These are phyloP conservation scores for Selenia dentaria DNA, from an alignment of 2,888 invertebrate genomes.

Conservation along the genomic window DNA sequence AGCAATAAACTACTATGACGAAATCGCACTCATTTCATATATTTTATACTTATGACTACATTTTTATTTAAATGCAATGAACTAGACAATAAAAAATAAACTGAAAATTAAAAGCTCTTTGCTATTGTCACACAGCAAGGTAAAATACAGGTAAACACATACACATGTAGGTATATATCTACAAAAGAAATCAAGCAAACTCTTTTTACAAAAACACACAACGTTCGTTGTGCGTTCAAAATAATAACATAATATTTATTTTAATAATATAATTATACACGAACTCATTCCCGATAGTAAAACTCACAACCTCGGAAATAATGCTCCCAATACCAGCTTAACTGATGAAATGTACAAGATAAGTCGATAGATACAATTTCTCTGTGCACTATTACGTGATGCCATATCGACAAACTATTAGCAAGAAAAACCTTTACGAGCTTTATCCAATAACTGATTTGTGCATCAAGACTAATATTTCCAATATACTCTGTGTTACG, in stretches of 20 bases:
- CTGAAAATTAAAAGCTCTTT: slow-evolving; percentile 57
- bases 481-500: slow-evolving; percentile 24
- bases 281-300: slow-evolving; percentile 80
- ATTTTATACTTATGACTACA: slow-evolving; percentile 67
- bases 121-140: slow-evolving; percentile 76
- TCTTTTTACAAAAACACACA: slow-evolving; percentile 74
- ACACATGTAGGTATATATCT: slow-evolving; percentile 72
- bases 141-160: slow-evolving; percentile 70
- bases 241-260: slow-evolving; percentile 57
- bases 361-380: slow-evolving; percentile 49
- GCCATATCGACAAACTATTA: slow-evolving; percentile 37
- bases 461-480: slow-evolving; percentile 51
- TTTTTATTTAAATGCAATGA: slow-evolving; percentile 75
- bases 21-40: slow-evolving; percentile 56
- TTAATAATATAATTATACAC: slow-evolving; percentile 54
- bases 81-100: slow-evolving; percentile 61
- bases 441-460: slow-evolving; percentile 46
- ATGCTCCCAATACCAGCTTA: slow-evolving; percentile 84
- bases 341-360: slow-evolving; percentile 67
- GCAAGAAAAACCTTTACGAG: slow-evolving; percentile 42
- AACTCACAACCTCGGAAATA: slow-evolving; percentile 83
- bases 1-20: slow-evolving; percentile 55
- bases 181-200: slow-evolving; percentile 78
- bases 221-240: slow-evolving; percentile 76
- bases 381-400: slow-evolving; percentile 53